Evolutionary conservation across 2,113 vertebrate species (phyloP).

Genomic region (Sinocyclocheilus maitianheensis): DNA sequence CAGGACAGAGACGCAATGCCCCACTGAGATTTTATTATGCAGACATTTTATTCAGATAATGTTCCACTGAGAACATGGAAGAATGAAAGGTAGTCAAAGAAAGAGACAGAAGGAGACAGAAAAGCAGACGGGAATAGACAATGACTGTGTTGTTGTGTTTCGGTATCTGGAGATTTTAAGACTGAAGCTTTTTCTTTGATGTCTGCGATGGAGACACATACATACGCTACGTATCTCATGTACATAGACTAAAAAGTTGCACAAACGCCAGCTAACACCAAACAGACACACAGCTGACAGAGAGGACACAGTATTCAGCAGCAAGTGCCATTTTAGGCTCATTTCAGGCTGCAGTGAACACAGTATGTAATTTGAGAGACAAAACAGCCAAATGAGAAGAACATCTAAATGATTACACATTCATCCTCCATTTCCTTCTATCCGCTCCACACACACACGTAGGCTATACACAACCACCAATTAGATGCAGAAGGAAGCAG

Average conservation of each 20-base stretch:
- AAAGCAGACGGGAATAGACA: not conserved
- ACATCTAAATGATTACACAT: constrained; percentile 82
- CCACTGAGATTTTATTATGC: constrained; percentile 25
- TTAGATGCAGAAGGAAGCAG: constrained; percentile 74
- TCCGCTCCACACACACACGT: constrained; percentile 62
- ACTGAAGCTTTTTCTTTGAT: constrained; percentile 2
- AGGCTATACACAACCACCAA: constrained; percentile 72
- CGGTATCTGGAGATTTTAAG: constrained; percentile 33
- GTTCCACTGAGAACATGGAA: not conserved
- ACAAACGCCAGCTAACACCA: not conserved
- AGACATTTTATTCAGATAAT: not conserved
- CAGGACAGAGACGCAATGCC: not conserved
- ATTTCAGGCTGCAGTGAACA: constrained; percentile 52
- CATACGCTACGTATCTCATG: not conserved
- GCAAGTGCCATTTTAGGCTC: constrained; percentile 41
- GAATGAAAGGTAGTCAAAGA: constrained; percentile 29
- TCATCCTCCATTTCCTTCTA: constrained; percentile 77
- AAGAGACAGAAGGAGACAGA: constrained; percentile 7
- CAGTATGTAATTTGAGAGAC: constrained; percentile 78
- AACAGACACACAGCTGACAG: constrained; percentile 37
- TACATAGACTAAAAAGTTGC: constrained; percentile 2
- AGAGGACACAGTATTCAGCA: constrained; percentile 47
- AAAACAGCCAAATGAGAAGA: constrained; percentile 77
- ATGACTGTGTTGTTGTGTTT: constrained; percentile 18
- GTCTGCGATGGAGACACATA: not conserved